A percentile compares a stretch with the other conserved stretches of the same genome.
phyloP scores from a whole-genome alignment of 2,797 vertebrate species.

The Prionace glauca region DNA sequence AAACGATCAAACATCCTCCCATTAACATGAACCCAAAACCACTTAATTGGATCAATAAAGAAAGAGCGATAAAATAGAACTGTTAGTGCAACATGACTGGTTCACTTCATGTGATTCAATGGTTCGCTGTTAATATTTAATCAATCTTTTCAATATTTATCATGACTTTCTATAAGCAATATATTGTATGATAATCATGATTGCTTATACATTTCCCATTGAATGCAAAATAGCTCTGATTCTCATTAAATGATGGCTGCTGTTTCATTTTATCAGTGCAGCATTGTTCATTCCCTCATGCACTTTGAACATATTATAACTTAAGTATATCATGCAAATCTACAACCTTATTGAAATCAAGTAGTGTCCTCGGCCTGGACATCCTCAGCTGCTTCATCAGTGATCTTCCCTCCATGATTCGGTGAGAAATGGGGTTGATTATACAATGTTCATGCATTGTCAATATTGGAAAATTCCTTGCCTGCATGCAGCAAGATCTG shows the following conservation, averaged over 20 bases:
- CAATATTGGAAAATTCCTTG: neutral
- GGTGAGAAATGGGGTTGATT: neutral
- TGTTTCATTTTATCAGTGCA: neutral
- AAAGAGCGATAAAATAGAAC: neutral
- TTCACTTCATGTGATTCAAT: neutral
- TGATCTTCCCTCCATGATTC: neutral
- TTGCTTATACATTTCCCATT: neutral
- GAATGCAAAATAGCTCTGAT: slow-evolving; percentile 11
- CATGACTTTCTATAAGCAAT: neutral
- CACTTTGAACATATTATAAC: slow-evolving; percentile 7
- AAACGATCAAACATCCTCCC: neutral
- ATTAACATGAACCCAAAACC: neutral
- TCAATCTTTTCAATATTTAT: neutral
- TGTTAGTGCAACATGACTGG: neutral
- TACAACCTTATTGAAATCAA: neutral
- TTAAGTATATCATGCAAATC: slow-evolving; percentile 7
- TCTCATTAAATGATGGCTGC: neutral
- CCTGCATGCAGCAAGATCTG: neutral
- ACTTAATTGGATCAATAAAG: neutral
- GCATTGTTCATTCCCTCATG: neutral
- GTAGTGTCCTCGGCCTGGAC: neutral
- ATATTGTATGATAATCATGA: neutral
- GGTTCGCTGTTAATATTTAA: neutral
- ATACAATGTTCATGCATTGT: neutral
- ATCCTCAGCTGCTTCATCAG: neutral